Conservation (phyloP, 2,113 vertebrate genomes). For the Burhinus oedicnemus region DNA sequence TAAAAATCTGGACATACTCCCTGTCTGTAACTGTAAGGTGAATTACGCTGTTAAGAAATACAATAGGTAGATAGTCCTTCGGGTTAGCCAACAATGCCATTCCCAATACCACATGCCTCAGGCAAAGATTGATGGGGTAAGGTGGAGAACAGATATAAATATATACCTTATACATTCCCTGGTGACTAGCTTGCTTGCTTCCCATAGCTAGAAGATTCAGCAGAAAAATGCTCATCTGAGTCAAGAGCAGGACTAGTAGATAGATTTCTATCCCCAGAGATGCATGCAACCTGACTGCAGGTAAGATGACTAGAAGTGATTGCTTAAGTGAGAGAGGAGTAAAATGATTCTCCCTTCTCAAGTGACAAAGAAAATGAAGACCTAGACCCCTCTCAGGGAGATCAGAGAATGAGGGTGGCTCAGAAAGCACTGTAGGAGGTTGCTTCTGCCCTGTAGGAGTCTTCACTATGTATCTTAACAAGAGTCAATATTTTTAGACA, state of each 20-base stretch:
- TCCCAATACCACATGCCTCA: neutral
- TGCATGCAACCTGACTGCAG: neutral
- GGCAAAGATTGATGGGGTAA: neutral
- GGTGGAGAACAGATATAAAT: neutral
- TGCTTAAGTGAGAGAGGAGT: neutral
- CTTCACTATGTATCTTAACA: neutral
- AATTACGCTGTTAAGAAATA: neutral
- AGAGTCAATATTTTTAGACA: conserved; percentile 20
- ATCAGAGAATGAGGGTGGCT: neutral
- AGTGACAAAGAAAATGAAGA: conserved; percentile 19
- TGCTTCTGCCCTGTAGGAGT: neutral
- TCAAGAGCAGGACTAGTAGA: neutral
- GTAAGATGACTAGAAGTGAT: neutral
- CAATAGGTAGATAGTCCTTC: neutral
- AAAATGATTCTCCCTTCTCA: neutral
- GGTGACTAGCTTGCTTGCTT: neutral
- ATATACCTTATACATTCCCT: neutral
- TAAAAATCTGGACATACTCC: neutral
- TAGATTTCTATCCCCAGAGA: neutral
- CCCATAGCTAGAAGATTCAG: neutral
- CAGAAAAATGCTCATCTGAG: neutral
- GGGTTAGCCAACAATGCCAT: neutral
- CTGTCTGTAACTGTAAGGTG: neutral
- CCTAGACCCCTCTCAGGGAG: neutral
- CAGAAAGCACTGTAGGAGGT: neutral